Evolutionary conservation across 2,888 invertebrate species (phyloP), one percentile per base, ranked within the genome.

Genomic region (Aspidiotus destructor): DNA sequence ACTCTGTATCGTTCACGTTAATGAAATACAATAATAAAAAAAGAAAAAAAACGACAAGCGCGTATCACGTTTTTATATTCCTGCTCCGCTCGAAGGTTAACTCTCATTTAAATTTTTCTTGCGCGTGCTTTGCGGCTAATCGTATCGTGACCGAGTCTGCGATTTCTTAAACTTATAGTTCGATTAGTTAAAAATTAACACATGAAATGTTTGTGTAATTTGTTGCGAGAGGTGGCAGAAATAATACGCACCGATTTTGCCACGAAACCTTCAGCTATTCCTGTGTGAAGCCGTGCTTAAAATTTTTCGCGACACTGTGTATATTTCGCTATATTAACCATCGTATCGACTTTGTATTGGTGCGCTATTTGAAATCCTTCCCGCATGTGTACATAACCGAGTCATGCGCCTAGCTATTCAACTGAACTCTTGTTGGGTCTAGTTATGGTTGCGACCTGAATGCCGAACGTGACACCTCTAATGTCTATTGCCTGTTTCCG

Each of bases 271-370:
- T 67, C 67, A 67, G 41, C 44, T 58, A 60, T 60, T 48, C 60
- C 60, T 67, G 58, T 67, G 67, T 67, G 67, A 67, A 67, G 67
- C 67, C 58, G 67, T 67, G 67, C 67, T 58, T 67, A 58, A 58
- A 58, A 67, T 67, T 67, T 67, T 60, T 60, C 67, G 67, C 67
- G 67, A 60, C 67, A 52, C 63, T 40, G 63, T 54, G 63, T 63
- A 28, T 28, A 53, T 63, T 63, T 63, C 63, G 54, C 41, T 63
- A 63, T 40, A 15, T 52, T n/a, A 15, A 3, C 13, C 52, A 6
- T 15, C 52, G 28, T 28, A 28, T 28, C 5, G 28, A 28, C 28
- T 28, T 28, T 28, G 28, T 28, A 28, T 28, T 5, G 5, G 28
- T 28, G 28, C 28, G 28, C 28, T 28, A 28, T 28, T 28, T 5